Evolutionary conservation across 2,113 vertebrate genomes (phyloP).

Genomic region (Pterocles gutturalis): DNA sequence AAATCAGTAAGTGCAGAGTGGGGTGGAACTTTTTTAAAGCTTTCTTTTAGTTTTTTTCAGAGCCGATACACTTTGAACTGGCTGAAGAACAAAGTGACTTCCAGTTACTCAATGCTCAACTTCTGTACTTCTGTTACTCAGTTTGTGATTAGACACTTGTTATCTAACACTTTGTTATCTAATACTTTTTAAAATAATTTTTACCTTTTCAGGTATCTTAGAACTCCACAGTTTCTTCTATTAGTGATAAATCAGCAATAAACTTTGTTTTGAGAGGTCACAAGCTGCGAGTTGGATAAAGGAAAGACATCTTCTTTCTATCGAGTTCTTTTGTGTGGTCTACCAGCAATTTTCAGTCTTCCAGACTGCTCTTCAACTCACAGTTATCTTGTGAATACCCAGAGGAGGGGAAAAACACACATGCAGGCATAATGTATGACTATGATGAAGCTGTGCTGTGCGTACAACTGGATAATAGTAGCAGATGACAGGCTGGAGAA

Average conservation of each 20-base stretch:
- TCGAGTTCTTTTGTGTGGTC: not conserved
- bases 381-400: not conserved
- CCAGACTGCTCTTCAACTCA: not conserved
- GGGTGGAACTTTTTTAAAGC: not conserved
- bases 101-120: conserved; percentile 12
- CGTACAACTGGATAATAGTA: not conserved
- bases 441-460: not conserved
- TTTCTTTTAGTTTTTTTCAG: conserved; percentile 35
- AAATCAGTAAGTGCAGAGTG: conserved; percentile 29
- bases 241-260: not conserved
- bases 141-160: not conserved
- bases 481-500: not conserved
- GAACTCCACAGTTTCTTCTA: not conserved
- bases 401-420: not conserved
- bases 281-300: not conserved
- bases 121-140: not conserved
- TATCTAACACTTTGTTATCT: not conserved
- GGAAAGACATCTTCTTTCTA: not conserved
- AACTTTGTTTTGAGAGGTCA: not conserved
- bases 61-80: not conserved
- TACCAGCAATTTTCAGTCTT: not conserved
- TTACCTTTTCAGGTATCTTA: not conserved
- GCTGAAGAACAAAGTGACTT: conserved; percentile 30
- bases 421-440: not conserved
- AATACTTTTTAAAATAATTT: not conserved